phyloP scores from a whole-genome alignment of 1,140 invertebrate species.

The Berghia stephanieae region DNA sequence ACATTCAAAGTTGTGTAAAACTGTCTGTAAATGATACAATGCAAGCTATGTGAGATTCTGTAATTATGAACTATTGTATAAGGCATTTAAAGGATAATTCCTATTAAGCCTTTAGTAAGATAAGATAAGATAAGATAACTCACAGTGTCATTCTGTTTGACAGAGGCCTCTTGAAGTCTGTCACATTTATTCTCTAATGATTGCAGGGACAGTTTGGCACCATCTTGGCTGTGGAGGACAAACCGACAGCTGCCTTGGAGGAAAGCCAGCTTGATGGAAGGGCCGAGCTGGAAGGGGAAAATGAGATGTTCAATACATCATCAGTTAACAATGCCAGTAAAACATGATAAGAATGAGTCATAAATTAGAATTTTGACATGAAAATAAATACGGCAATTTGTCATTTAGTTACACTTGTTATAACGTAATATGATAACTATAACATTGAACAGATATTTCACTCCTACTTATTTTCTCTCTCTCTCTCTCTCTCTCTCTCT shows the following conservation, averaged over 20 bases:
- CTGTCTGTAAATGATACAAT: no score
- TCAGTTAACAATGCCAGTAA: background rate
- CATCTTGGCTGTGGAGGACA: slow-evolving; percentile 53
- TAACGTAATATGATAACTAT: background rate
- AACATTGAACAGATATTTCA: background rate
- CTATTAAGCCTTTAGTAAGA: no score
- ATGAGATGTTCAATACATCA: background rate
- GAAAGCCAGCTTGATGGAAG: slow-evolving; percentile 51
- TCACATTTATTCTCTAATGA: slow-evolving; percentile 48
- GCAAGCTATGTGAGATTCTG: no score
- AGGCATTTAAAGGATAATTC: no score
- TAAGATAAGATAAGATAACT: background rate
- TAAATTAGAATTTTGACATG: background rate
- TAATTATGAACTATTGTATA: no score
- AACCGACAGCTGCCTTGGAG: slow-evolving; percentile 53
- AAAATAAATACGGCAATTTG: no score
- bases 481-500: no score
- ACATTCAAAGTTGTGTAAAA: no score
- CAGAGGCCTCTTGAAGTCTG: slow-evolving; percentile 32
- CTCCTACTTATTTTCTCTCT: background rate
- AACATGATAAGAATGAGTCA: background rate
- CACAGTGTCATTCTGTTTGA: background rate
- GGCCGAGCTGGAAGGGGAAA: slow-evolving; percentile 40
- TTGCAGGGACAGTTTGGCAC: slow-evolving; percentile 49
- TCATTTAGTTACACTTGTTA: no score